Conservation (phyloP, 2,113 vertebrate genomes). For the Stegastes partitus region DNA sequence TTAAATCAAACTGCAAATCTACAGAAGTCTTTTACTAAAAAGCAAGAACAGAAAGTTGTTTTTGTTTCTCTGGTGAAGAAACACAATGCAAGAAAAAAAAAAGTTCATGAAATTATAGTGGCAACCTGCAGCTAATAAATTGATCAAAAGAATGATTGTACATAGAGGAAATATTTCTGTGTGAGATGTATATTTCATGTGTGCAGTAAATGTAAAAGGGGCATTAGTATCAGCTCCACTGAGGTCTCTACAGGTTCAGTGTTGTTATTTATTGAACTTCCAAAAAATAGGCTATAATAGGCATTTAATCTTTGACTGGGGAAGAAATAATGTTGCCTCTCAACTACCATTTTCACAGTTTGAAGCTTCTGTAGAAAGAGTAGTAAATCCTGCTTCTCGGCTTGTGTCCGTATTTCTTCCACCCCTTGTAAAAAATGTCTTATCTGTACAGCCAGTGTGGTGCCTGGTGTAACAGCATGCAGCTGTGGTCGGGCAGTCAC, state of each 20-base stretch:
- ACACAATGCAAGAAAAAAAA: too few species aligned
- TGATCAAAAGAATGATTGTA: neutral
- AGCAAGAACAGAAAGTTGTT: too few species aligned
- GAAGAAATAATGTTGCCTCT: neutral
- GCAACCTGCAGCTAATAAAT: neutral
- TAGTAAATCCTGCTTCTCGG: neutral
- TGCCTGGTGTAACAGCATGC: neutral
- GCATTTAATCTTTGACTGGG: slow-evolving; percentile 15
- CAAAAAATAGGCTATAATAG: neutral
- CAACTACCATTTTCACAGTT: neutral
- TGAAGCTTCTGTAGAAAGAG: slow-evolving; percentile 9
- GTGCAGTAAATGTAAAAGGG: neutral
- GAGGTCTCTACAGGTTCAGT: neutral
- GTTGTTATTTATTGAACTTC: slow-evolving; percentile 12
- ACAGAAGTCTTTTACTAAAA: too few species aligned
- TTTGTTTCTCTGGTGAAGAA: too few species aligned
- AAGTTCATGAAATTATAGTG: neutral
- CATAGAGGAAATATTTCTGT: neutral
- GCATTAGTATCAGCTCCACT: neutral
- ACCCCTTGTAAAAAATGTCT: slow-evolving; percentile 18
- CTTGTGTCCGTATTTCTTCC: neutral
- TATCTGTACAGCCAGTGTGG: slow-evolving; percentile 15
- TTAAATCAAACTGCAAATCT: too few species aligned
- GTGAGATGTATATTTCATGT: slow-evolving; percentile 1
- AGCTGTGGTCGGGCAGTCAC: slow-evolving; percentile 10